These are phyloP conservation scores for Teleopsis dalmanni DNA, from an alignment of 1,140 invertebrate genomes.

Conservation along the genomic window DNA sequence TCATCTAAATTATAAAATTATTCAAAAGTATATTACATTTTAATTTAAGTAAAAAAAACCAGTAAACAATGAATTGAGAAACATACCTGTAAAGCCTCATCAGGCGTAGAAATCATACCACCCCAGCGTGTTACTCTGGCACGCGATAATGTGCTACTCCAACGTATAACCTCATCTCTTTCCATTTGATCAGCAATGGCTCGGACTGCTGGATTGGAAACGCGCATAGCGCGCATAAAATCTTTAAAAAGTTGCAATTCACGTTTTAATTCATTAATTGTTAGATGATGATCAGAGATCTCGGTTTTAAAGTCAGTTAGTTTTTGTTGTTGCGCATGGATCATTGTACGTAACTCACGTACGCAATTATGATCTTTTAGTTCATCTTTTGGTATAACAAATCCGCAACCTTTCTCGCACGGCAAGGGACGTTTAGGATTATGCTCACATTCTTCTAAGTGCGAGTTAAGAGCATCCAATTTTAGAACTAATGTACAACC, in stretches of 20 bases:
- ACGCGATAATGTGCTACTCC: constrained; percentile 75
- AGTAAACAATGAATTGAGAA: constrained; percentile 4
- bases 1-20: constrained; percentile 54
- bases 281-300: constrained; percentile 74
- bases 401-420: constrained; percentile 87
- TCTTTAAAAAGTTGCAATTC: constrained; percentile 81
- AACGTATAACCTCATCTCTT: constrained; percentile 84
- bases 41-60: constrained; percentile 2
- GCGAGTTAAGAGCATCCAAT: constrained; percentile 71
- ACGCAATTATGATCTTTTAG: constrained; percentile 91
- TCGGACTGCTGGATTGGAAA: constrained; percentile 80
- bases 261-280: constrained; percentile 80
- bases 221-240: constrained; percentile 83
- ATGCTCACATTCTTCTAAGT: constrained; percentile 86
- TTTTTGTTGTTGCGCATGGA: constrained; percentile 79
- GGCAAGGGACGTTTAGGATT: constrained; percentile 90
- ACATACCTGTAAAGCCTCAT: constrained; percentile 79
- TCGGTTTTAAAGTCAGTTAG: constrained; percentile 78
- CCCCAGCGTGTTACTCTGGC: constrained; percentile 92
- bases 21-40: constrained; percentile 3
- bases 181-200: constrained; percentile 88
- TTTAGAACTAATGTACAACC: constrained; percentile 81
- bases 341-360: constrained; percentile 73
- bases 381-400: constrained; percentile 92
- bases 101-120: constrained; percentile 95